These are phyloP conservation scores for Pitta sordida DNA, from an alignment of 2,113 vertebrate species.

Conservation along the genomic window DNA sequence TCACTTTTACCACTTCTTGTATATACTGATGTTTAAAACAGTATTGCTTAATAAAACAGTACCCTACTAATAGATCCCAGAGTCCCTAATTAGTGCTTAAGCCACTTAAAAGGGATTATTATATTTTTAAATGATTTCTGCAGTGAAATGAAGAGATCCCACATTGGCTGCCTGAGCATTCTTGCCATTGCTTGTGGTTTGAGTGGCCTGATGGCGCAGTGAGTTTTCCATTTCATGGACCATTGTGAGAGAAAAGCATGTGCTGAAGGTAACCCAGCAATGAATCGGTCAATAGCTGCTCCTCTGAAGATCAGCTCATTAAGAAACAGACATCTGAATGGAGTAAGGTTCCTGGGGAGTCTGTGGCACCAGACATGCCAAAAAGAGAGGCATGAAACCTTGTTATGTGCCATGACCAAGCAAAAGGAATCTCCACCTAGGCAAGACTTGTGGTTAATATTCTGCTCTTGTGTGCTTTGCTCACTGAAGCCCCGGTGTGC, in stretches of 20 bases:
- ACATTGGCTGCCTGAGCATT: neutral
- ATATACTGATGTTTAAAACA: neutral
- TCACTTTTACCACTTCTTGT: neutral
- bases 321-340: conserved; percentile 17
- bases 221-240: neutral
- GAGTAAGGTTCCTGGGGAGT: conserved; percentile 1
- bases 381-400: conserved; percentile 22
- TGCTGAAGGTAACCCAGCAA: conserved; percentile 7
- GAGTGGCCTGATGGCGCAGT: neutral
- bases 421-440: conserved; percentile 28
- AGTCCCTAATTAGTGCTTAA: neutral
- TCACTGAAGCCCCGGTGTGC: neutral
- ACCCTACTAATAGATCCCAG: rapidly evolving
- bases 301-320: neutral
- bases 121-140: neutral
- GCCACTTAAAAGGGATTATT: neutral
- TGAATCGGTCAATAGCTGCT: neutral
- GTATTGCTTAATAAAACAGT: neutral
- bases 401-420: conserved; percentile 17
- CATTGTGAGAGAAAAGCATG: neutral
- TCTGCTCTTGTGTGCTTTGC: conserved; percentile 3
- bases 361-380: neutral
- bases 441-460: conserved; percentile 29
- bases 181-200: neutral
- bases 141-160: neutral